These are phyloP conservation scores for Heliconius himera DNA, from an alignment of 1,140 invertebrate species.

Conservation along the genomic window DNA sequence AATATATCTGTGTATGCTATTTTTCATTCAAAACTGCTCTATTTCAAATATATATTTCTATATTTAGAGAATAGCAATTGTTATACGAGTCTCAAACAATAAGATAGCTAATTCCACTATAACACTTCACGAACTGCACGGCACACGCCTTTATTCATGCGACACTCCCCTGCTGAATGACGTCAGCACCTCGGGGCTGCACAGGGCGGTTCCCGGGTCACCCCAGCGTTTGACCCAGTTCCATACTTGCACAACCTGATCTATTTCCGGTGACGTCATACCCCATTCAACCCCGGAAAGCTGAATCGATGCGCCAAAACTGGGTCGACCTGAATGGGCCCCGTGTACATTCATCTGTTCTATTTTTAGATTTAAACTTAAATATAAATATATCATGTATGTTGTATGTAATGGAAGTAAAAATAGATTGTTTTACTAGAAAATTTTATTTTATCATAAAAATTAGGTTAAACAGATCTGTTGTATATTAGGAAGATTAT, in stretches of 20 bases:
- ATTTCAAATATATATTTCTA: too few relatives aligned
- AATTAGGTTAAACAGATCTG: background rate
- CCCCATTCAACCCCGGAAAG: constrained; percentile 69
- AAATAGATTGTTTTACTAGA: background rate
- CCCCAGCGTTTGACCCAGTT: constrained; percentile 62
- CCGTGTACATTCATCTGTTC: constrained; percentile 60
- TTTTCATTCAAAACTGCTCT: too few relatives aligned
- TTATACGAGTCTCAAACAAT: background rate
- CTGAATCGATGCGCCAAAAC: constrained; percentile 72
- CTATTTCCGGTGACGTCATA: constrained; percentile 74
- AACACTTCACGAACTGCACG: background rate
- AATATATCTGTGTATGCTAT: too few relatives aligned
- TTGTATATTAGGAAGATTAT: too few relatives aligned
- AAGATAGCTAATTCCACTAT: background rate
- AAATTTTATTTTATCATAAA: background rate
- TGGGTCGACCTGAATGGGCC: constrained; percentile 73
- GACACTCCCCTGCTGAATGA: constrained; percentile 30
- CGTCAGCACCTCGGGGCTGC: constrained; percentile 36
- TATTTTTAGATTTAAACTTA: constrained; percentile 59
- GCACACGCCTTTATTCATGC: constrained; percentile 15
- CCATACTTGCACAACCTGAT: constrained; percentile 65
- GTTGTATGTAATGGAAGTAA: background rate
- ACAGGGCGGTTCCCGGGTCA: constrained; percentile 42
- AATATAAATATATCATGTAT: background rate
- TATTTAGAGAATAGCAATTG: background rate